Conservation (phyloP, 2,888 invertebrate species). For the Dolomedes plantarius region DNA sequence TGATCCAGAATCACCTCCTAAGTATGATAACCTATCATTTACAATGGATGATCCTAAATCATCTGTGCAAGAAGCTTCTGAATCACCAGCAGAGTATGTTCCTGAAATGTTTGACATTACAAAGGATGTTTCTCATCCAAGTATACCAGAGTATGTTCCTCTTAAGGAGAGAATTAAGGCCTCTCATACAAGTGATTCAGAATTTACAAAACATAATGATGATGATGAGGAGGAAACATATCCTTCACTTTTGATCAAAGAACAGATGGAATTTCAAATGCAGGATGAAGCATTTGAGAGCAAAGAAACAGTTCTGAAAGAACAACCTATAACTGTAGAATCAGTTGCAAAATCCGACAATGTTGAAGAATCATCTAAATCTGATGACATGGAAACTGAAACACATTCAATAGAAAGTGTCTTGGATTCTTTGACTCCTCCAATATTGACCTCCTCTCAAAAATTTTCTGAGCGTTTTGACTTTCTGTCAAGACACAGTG, state of each 20-base stretch:
- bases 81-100: neutral
- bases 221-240: neutral
- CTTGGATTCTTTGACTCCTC: neutral
- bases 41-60: too few species aligned
- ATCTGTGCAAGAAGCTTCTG: too few species aligned
- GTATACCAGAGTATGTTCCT: neutral
- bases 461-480: neutral
- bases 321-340: too few species aligned
- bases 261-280: neutral
- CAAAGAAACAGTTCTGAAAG: too few species aligned
- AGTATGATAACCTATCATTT: too few species aligned
- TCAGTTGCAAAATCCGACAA: too few species aligned
- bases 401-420: neutral
- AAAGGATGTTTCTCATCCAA: neutral
- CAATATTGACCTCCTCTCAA: neutral
- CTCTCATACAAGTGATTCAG: neutral
- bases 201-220: neutral
- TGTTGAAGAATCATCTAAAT: too few species aligned
- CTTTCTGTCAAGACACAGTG: neutral
- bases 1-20: too few species aligned
- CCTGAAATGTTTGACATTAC: neutral
- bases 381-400: neutral
- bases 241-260: neutral
- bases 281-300: neutral
- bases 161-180: neutral